A percentile compares a stretch with the other conserved stretches of the same genome.
These are phyloP conservation scores for Trachelus tabidus DNA, from an alignment of 2,888 invertebrate species.

Conservation along the genomic window DNA sequence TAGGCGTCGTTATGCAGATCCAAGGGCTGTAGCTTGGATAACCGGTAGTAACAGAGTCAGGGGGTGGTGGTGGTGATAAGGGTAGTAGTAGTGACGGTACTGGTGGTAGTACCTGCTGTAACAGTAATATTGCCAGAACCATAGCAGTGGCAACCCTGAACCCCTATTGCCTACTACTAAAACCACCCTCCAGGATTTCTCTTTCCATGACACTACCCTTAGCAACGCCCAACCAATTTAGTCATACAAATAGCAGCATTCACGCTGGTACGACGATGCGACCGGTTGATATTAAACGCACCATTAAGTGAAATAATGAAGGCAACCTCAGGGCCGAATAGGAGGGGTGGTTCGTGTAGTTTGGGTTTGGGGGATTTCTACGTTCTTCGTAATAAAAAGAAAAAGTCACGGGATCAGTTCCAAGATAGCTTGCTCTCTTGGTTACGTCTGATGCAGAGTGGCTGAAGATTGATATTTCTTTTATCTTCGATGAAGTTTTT, in stretches of 20 bases:
- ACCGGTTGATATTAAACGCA: conserved; percentile 48
- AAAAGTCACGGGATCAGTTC: background rate
- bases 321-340: conserved; percentile 23
- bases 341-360: background rate
- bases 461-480: no score
- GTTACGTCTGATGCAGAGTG: no score
- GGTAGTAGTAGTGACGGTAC: background rate
- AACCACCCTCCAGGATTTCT: background rate
- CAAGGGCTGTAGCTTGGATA: background rate
- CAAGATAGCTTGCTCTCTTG: background rate
- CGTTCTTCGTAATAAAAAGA: background rate
- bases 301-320: conserved; percentile 52
- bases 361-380: background rate
- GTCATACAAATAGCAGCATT: conserved; percentile 49
- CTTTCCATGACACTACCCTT: conserved; percentile 10
- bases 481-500: no score
- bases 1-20: conserved; percentile 5
- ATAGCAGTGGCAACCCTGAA: background rate
- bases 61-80: background rate
- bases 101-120: background rate
- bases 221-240: conserved; percentile 49
- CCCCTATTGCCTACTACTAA: background rate
- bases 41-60: background rate
- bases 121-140: background rate
- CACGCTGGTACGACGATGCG: conserved; percentile 36